Evolutionary conservation across 1,140 invertebrate genomes (phyloP).

Genomic region (Apis mellifera): DNA sequence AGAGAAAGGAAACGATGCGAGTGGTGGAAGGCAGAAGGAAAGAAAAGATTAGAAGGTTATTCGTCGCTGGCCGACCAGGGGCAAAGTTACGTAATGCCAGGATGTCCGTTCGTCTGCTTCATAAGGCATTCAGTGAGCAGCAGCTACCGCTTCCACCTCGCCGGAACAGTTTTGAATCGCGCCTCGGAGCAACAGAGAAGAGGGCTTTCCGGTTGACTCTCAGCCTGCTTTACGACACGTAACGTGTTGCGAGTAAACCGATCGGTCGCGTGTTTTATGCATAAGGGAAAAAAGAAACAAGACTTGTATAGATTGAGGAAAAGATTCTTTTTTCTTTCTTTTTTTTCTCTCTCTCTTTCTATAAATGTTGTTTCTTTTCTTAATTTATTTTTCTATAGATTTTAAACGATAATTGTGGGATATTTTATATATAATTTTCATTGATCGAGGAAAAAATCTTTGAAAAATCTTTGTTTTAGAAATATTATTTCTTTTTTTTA

Average conservation of each 20-base stretch:
- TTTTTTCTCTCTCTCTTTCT: no score
- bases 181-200: slow-evolving; percentile 19
- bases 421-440: no score
- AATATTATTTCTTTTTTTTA: no score
- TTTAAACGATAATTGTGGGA: no score
- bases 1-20: not conserved
- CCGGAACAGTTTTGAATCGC: slow-evolving; percentile 43
- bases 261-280: not conserved
- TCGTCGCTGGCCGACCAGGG: slow-evolving; percentile 5
- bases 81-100: slow-evolving; percentile 56
- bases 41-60: slow-evolving; percentile 36
- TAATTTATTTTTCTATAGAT: no score
- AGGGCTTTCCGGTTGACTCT: slow-evolving; percentile 24
- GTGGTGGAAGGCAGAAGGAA: not conserved
- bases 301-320: no score
- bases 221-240: slow-evolving; percentile 10
- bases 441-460: no score
- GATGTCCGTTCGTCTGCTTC: slow-evolving; percentile 56
- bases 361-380: no score
- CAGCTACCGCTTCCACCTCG: slow-evolving; percentile 52
- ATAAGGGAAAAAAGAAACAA: not conserved
- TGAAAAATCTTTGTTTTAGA: no score
- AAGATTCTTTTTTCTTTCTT: no score
- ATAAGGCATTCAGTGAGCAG: slow-evolving; percentile 55
- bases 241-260: not conserved